phyloP scores from a whole-genome alignment of 2,113 vertebrate species.

The Microcebus tavaratra region DNA sequence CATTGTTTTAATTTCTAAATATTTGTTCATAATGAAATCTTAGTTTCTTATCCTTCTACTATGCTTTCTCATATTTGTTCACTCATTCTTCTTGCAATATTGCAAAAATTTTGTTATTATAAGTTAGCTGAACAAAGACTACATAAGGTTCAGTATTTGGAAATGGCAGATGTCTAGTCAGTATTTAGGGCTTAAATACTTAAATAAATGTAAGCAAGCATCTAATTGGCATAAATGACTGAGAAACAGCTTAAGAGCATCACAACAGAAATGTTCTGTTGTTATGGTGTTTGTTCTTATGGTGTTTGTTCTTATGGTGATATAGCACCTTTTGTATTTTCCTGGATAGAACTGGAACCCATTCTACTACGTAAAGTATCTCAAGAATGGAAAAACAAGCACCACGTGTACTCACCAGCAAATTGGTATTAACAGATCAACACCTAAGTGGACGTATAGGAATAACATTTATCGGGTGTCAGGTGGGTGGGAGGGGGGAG shows the following conservation, averaged over 20 bases:
- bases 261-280: not conserved
- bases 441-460: too few species aligned
- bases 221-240: not conserved
- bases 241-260: not conserved
- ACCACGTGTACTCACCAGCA: too few species aligned
- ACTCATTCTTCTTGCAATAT: not conserved
- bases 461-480: too few species aligned
- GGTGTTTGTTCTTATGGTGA: too few species aligned
- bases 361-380: too few species aligned
- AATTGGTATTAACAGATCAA: too few species aligned
- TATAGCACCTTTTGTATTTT: too few species aligned
- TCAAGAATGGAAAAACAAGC: too few species aligned
- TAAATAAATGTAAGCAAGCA: not conserved
- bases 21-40: not conserved
- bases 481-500: too few species aligned
- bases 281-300: too few species aligned
- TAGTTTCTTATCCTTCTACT: not conserved
- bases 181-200: not conserved
- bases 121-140: not conserved
- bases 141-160: not conserved
- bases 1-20: slow-evolving; percentile 4
- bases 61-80: not conserved
- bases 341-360: too few species aligned
- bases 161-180: not conserved
- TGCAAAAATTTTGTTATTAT: not conserved